Evolutionary conservation across 2,888 invertebrate species (phyloP), one percentile per base, ranked within the genome.

Genomic region (Callosobruchus maculatus): DNA sequence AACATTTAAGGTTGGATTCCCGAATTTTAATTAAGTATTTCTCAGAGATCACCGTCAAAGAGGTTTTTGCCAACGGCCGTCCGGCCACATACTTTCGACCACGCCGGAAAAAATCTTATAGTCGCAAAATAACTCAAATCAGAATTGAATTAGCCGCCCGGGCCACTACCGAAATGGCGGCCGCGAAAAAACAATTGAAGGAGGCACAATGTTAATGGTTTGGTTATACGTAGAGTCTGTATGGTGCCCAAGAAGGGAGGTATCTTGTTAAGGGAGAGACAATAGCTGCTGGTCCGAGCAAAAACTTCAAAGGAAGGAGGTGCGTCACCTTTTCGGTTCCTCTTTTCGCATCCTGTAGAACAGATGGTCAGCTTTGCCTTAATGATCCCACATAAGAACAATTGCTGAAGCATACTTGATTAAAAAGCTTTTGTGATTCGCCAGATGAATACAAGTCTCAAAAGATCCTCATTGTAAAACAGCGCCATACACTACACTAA

Each of bases 11-110:
- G 77, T 76, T 77, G 79, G 77, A 81, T 82, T 83, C 82, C 83
- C 83, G 83, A 84, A 83, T 84, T 83, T 83, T 82, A 84, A 84
- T 83, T 83, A 82, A 82, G 77, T 83, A 82, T 80, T 83, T 83
- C 83, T 81, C 79, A 80, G 83, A 83, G 81, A 80, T 82, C 82
- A 80, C 82, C 79, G 78, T 75, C 78, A 78, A 77, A 75, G 75
- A 69, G 73, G 71, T 70, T 72, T 71, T 49, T 67, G 72, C 69
- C n/a, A 72, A 72, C 73, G 72, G 71, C 75, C 76, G 73, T 71
- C 76, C 76, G 67, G 7, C 30, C 75, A 73, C 77, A 77, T 78
- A 74, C 74, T 74, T 76, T 74, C 73, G 73, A 21, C 21, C 74
- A 67, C 70, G 72, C 70, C 71, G 76, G 68, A 21, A 68, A 21